Conservation (phyloP, 2,797 vertebrate genomes). For the Myotis vivesi region DNA sequence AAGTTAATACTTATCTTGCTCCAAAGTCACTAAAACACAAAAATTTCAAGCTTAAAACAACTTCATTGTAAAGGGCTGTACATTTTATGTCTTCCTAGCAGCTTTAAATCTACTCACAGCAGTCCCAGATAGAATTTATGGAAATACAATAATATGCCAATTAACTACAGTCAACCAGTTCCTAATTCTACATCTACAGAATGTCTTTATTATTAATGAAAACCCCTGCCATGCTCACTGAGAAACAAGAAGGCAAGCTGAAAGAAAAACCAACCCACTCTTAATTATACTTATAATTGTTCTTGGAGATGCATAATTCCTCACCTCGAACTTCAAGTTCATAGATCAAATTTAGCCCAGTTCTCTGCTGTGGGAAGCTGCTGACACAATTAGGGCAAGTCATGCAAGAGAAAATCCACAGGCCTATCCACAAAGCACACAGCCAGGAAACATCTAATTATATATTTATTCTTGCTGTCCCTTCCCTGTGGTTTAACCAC, state of each 20-base stretch:
- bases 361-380: constrained; percentile 58
- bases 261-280: constrained; percentile 73
- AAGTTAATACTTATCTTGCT: constrained; percentile 66
- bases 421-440: background rate
- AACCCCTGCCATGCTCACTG: constrained; percentile 70
- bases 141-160: constrained; percentile 80
- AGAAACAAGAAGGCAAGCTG: constrained; percentile 65
- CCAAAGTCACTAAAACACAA: constrained; percentile 63
- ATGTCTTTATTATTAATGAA: constrained; percentile 81
- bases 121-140: constrained; percentile 77
- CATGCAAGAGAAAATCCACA: constrained; percentile 61
- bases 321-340: constrained; percentile 68
- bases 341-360: constrained; percentile 69
- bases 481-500: constrained; percentile 51
- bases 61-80: constrained; percentile 62
- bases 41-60: constrained; percentile 76
- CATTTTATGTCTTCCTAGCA: constrained; percentile 76
- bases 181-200: constrained; percentile 79
- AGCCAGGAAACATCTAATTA: constrained; percentile 51
- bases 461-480: constrained; percentile 45
- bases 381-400: constrained; percentile 58
- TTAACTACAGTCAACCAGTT: constrained; percentile 81
- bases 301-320: constrained; percentile 55
- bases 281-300: constrained; percentile 73
- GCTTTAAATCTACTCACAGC: constrained; percentile 72